phyloP scores from a whole-genome alignment of 2,888 invertebrate genomes.

The Leptopilina syphax region DNA sequence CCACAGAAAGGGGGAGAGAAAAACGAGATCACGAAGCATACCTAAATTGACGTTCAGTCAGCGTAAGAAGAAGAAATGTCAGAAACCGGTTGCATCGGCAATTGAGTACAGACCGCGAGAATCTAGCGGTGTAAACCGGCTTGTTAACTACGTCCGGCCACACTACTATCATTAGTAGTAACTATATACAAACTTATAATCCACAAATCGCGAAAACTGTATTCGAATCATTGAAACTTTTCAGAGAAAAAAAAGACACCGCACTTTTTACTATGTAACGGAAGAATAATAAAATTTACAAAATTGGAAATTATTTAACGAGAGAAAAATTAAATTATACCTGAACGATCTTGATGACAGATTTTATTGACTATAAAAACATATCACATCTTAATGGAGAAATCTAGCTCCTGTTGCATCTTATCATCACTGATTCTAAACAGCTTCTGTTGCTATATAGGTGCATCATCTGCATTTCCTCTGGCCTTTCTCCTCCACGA shows the following conservation, averaged over 20 bases:
- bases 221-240: neutral
- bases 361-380: too few species aligned
- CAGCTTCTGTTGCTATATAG: neutral
- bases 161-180: slow-evolving; percentile 1
- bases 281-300: too few species aligned
- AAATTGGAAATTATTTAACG: too few species aligned
- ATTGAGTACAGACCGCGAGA: slow-evolving; percentile 35
- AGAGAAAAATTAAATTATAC: too few species aligned
- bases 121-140: slow-evolving; percentile 30
- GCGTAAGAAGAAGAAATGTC: slow-evolving; percentile 30
- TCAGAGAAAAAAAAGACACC: too few species aligned
- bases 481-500: neutral
- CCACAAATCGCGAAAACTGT: slow-evolving; percentile 14
- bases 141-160: slow-evolving; percentile 29
- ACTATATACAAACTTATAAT: neutral
- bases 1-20: too few species aligned
- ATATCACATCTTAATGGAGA: neutral
- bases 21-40: slow-evolving; percentile 32
- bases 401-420: neutral
- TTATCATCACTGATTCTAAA: neutral
- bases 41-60: slow-evolving; percentile 33
- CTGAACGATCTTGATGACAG: too few species aligned
- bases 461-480: slow-evolving; percentile 4
- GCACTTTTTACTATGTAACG: too few species aligned
- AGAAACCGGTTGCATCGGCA: slow-evolving; percentile 32